Conservation (phyloP, 2,113 vertebrate species). For the Tenrec ecaudatus region DNA sequence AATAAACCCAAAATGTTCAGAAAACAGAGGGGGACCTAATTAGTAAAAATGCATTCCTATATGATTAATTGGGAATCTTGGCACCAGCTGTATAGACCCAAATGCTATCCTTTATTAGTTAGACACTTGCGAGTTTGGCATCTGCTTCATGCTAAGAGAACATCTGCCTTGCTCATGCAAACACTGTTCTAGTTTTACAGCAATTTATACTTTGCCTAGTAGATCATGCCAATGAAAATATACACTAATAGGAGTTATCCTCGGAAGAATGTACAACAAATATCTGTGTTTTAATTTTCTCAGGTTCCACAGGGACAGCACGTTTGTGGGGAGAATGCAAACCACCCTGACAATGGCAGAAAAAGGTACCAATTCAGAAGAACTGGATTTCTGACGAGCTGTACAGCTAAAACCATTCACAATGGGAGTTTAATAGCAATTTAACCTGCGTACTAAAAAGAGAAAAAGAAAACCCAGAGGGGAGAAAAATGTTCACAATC, state of each 20-base stretch:
- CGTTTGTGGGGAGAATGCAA: conserved; percentile 34
- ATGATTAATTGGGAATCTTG: conserved; percentile 88
- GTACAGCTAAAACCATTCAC: not conserved
- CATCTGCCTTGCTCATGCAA: conserved; percentile 86
- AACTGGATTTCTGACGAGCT: not conserved
- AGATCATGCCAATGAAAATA: conserved; percentile 65
- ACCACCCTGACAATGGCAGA: not conserved
- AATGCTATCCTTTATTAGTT: conserved; percentile 88
- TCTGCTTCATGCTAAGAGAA: conserved; percentile 89
- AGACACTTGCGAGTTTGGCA: conserved; percentile 88
- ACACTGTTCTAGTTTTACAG: conserved; percentile 82
- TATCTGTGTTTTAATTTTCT: conserved; percentile 42
- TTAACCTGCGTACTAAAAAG: not conserved
- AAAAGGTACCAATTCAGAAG: not conserved
- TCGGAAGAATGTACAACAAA: conserved; percentile 33
- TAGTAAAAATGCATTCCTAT: conserved; percentile 89
- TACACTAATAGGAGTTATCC: conserved; percentile 52
- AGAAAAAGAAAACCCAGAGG: conserved; percentile 11
- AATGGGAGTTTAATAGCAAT: not conserved
- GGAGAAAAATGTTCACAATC: not conserved
- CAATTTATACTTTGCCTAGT: conserved; percentile 84
- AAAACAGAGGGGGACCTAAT: conserved; percentile 84
- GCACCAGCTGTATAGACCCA: conserved; percentile 89
- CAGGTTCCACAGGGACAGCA: not conserved
- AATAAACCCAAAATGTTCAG: conserved; percentile 22